Evolutionary conservation across 2,113 vertebrate genomes (phyloP), one percentile per base, ranked within the genome.

Genomic region (Pholis gunnellus): DNA sequence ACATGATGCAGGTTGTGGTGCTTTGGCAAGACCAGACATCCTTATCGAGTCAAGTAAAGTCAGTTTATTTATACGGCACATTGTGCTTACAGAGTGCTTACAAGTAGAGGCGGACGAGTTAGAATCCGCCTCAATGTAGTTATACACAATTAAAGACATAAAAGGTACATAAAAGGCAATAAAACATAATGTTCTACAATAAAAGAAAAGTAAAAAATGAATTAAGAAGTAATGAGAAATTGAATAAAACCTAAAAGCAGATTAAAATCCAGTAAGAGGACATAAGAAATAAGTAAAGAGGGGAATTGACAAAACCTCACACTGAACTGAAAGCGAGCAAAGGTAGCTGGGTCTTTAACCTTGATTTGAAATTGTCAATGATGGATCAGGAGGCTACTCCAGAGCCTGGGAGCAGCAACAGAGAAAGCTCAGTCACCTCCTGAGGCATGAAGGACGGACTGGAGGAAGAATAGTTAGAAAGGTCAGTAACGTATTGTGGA

Each of bases 11-110:
- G 85, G 76, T 76, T 74, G 59, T 36, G 46, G 9, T 27, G 73
- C 52, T 68, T 86, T 66, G 75, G 71, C 14, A 50, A 34, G 29
- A 50, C 6, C 25, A 82, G 22, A 83, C 70, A 78, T 71, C 22
- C 34, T 77, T 73, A 87, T 48, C 6, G 27, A 29, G 50, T 52
- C 50, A n/a, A 52, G 44, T 46, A 46, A 46, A 46, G 46, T 48
- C 46, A 48, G 14, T 48, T 17, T 18, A 48, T 17, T 15, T 31
- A 4, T 31, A 31, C 31, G 4, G 4, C 31, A 31, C 31, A 31
- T 31, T 31, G 31, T 31, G 31, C 31, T 31, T 31, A 31, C 31
- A 42, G 11, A 42, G 40, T 11, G 5, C 50, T 52, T 22, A 22
- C 20, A 8, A 50, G 2, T 22, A 9, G 50, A 22, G 9, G 50